These are phyloP conservation scores for Yponomeuta cagnagella DNA, from an alignment of 2,888 invertebrate species.

Conservation along the genomic window DNA sequence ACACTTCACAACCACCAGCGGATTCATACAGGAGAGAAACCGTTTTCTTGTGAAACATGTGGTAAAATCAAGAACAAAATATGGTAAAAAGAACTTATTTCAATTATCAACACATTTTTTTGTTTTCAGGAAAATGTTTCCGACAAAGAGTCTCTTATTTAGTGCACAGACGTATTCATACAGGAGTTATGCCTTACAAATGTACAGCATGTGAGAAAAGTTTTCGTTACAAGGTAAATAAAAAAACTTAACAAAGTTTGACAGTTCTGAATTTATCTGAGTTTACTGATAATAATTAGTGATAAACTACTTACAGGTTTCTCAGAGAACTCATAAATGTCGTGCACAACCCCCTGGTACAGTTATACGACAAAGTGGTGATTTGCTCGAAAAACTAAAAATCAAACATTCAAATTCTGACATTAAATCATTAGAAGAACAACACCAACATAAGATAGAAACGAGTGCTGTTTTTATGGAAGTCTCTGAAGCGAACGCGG, in stretches of 20 bases:
- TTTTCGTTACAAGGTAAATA: conserved; percentile 85
- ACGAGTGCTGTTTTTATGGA: conserved; percentile 30
- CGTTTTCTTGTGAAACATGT: conserved; percentile 91
- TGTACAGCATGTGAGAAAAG: conserved; percentile 87
- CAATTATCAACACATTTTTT: not conserved
- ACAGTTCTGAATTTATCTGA: not conserved
- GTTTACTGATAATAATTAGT: not conserved
- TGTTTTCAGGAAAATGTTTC: conserved; percentile 85
- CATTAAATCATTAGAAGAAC: not conserved
- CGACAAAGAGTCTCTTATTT: conserved; percentile 90
- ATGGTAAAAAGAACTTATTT: not conserved
- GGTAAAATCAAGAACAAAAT: conserved; percentile 67
- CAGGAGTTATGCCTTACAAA: conserved; percentile 90
- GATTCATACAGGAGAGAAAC: conserved; percentile 90
- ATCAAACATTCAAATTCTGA: conserved; percentile 41
- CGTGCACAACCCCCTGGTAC: conserved; percentile 77
- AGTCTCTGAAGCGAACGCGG: conserved; percentile 60
- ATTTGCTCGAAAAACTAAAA: conserved; percentile 68
- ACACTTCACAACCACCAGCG: conserved; percentile 91
- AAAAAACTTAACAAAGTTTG: too few relatives aligned
- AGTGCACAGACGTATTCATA: conserved; percentile 89
- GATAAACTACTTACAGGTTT: conserved; percentile 72
- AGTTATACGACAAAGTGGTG: conserved; percentile 65
- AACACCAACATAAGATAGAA: not conserved
- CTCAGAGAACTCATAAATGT: conserved; percentile 89